A percentile compares a stretch with the other conserved stretches of the same genome.
Evolutionary conservation across 2,797 vertebrate genomes (phyloP).

Genomic region (Helarctos malayanus): DNA sequence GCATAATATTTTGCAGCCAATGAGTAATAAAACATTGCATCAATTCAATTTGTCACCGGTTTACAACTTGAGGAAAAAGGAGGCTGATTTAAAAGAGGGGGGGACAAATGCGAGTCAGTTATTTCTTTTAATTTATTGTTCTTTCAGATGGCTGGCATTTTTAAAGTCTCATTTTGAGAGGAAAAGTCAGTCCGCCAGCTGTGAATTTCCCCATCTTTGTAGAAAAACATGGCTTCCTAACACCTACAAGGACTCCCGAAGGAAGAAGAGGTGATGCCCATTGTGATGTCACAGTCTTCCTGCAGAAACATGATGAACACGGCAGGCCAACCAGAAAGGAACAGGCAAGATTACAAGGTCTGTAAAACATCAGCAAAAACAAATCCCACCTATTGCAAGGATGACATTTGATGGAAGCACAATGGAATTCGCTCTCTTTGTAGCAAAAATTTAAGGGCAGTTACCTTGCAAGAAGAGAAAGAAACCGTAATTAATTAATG

Average conservation of each 20-base stretch:
- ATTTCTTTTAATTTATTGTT: slow-evolving; percentile 36
- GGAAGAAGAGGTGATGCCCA: background rate
- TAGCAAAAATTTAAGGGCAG: slow-evolving; percentile 60
- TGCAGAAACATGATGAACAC: background rate
- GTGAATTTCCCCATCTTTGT: slow-evolving; percentile 30
- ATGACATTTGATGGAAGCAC: slow-evolving; percentile 59
- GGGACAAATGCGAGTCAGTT: background rate
- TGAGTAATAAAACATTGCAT: slow-evolving; percentile 66
- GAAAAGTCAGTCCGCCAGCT: slow-evolving; percentile 33
- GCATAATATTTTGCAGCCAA: slow-evolving; percentile 44
- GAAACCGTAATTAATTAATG: slow-evolving; percentile 82
- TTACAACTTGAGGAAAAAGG: slow-evolving; percentile 35
- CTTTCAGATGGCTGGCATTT: slow-evolving; percentile 51
- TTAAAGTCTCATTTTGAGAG: slow-evolving; percentile 49
- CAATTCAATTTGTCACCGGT: slow-evolving; percentile 67
- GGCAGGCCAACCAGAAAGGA: slow-evolving; percentile 22
- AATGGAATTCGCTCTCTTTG: background rate
- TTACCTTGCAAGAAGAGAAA: slow-evolving; percentile 77
- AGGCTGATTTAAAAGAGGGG: background rate
- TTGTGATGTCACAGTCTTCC: slow-evolving; percentile 36
- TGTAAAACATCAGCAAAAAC: slow-evolving; percentile 60
- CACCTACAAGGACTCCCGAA: background rate
- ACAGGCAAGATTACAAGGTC: slow-evolving; percentile 44
- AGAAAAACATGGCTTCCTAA: slow-evolving; percentile 51
- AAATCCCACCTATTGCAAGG: background rate